Evolutionary conservation across 2,113 vertebrate genomes (phyloP).

Genomic region (Stictonetta naevosa): DNA sequence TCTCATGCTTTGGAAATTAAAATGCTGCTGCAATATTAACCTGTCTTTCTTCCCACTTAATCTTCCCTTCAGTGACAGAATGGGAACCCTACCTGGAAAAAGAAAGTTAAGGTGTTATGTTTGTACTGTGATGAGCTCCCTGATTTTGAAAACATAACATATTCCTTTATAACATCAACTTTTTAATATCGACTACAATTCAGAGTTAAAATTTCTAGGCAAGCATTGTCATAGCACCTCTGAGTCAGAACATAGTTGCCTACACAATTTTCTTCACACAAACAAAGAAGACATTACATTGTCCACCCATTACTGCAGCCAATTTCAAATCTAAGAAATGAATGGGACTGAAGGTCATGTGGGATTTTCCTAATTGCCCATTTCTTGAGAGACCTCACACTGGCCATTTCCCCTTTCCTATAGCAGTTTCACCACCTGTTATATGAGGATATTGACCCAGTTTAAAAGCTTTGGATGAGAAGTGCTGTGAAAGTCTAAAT

Average conservation of each 20-base stretch:
- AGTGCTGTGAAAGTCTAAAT: neutral
- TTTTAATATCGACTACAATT: neutral
- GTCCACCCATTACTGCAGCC: neutral
- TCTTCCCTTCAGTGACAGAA: neutral
- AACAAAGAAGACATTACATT: neutral
- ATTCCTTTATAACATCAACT: neutral
- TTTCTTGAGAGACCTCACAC: neutral
- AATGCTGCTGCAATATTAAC: neutral
- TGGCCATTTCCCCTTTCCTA: neutral
- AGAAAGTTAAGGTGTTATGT: neutral
- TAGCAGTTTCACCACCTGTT: neutral
- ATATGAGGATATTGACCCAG: neutral
- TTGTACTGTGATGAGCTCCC: rapidly evolving
- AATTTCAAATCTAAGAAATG: neutral
- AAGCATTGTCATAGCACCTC: neutral
- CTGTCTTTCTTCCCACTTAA: neutral
- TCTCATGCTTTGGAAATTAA: neutral
- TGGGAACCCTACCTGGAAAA: neutral
- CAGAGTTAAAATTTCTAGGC: neutral
- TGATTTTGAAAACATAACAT: neutral
- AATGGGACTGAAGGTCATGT: neutral
- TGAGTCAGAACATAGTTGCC: neutral
- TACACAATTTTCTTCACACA: neutral
- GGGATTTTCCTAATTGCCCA: neutral
- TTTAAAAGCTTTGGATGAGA: slow-evolving; percentile 16